phyloP scores from a whole-genome alignment of 2,113 vertebrate genomes.

The Notothenia coriiceps region DNA sequence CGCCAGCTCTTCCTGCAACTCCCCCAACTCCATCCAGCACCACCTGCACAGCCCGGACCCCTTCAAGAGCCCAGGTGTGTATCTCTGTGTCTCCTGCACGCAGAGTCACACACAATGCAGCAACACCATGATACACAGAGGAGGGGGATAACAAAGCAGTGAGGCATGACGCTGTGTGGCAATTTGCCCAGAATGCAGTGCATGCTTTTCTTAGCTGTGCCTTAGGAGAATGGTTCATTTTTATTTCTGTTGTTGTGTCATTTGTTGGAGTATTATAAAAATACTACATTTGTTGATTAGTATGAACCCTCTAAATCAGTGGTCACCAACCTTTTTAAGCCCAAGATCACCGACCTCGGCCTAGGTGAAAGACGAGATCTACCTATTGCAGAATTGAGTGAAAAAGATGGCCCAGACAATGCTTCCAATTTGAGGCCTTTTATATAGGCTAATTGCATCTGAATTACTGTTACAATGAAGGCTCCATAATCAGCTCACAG shows the following conservation, averaged over 20 bases:
- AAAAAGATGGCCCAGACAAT: no score
- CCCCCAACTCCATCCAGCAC: slow-evolving; percentile 61
- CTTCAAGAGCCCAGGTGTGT: slow-evolving; percentile 87
- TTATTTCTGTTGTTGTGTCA: not conserved
- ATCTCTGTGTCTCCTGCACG: not conserved
- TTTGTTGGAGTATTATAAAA: no score
- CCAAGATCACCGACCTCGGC: no score
- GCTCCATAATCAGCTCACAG: no score
- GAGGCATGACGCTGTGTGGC: not conserved
- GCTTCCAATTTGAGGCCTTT: no score
- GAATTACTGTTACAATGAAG: no score
- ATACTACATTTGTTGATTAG: no score
- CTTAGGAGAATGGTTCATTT: not conserved
- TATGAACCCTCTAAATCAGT: not conserved
- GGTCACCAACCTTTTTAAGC: no score
- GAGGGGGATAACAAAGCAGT: not conserved
- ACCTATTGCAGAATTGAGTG: no score
- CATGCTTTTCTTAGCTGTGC: not conserved
- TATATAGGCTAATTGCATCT: no score
- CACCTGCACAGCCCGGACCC: slow-evolving; percentile 81
- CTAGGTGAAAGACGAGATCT: no score
- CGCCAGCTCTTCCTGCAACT: slow-evolving; percentile 83
- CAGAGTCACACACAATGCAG: not conserved
- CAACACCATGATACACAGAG: not conserved
- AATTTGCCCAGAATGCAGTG: not conserved